phyloP scores from a whole-genome alignment of 2,888 invertebrate genomes.

The Noctua comes region DNA sequence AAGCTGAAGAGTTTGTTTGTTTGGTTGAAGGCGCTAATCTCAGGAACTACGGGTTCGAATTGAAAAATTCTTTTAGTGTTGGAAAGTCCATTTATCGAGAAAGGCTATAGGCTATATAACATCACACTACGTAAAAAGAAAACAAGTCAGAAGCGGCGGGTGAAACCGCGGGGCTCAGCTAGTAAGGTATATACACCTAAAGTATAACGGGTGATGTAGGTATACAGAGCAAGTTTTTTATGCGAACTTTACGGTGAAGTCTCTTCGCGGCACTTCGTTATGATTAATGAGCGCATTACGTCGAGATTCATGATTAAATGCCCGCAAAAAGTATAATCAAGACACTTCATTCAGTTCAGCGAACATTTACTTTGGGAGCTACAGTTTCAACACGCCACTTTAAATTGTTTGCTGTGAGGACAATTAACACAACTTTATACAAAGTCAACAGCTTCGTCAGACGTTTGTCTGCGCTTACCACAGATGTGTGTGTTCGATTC shows the following conservation, averaged over 20 bases:
- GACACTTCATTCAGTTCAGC: constrained; percentile 73
- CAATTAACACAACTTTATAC: constrained; percentile 27
- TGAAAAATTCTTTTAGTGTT: too few species aligned
- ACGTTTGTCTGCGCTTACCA: neutral
- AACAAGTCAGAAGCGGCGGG: too few species aligned
- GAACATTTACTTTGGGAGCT: constrained; percentile 64
- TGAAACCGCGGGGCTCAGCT: too few species aligned
- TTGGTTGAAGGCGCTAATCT: too few species aligned
- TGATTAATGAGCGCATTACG: constrained; percentile 77
- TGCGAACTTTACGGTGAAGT: constrained; percentile 50
- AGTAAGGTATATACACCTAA: neutral
- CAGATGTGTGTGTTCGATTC: neutral
- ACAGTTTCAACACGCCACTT: constrained; percentile 48
- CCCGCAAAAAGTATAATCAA: constrained; percentile 75
- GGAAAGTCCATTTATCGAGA: too few species aligned
- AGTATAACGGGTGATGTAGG: constrained; percentile 18
- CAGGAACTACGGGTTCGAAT: too few species aligned
- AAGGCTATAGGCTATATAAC: too few species aligned
- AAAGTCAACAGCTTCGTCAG: neutral
- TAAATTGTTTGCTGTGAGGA: constrained; percentile 27
- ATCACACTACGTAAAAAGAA: too few species aligned
- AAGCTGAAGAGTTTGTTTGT: too few species aligned
- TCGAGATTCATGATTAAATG: constrained; percentile 77
- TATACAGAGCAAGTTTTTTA: constrained; percentile 39
- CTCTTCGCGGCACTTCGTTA: constrained; percentile 64